Evolutionary conservation across 2,113 vertebrate genomes (phyloP).

Genomic region (Alces alces): DNA sequence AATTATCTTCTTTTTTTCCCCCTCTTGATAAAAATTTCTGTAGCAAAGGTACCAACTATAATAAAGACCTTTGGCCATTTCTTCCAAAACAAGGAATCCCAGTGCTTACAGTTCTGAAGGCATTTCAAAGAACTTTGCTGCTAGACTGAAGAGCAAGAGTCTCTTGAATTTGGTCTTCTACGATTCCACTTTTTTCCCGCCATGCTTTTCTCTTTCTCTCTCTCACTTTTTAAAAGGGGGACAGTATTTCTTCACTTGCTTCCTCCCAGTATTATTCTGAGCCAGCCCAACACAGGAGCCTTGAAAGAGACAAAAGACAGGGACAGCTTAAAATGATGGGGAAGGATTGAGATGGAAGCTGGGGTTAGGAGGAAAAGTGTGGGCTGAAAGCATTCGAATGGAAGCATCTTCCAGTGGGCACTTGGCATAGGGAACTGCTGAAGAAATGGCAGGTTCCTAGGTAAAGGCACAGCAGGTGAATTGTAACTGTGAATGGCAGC

Average conservation of each 20-base stretch:
- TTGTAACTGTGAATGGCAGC: too few species aligned
- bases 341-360: neutral
- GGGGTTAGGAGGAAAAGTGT: neutral
- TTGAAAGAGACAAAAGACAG: neutral
- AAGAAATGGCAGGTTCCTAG: neutral
- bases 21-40: neutral
- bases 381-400: neutral
- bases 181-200: neutral
- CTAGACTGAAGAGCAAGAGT: neutral
- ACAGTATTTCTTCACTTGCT: neutral
- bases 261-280: neutral
- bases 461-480: neutral
- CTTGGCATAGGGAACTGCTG: neutral
- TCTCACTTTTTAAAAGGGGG: neutral
- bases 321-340: neutral
- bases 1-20: neutral
- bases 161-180: neutral
- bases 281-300: neutral
- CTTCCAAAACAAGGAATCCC: neutral
- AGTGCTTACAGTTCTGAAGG: neutral
- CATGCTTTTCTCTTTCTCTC: neutral
- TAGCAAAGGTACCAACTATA: neutral
- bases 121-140: neutral
- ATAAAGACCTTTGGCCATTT: neutral
- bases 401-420: neutral